Conservation (phyloP, 2,797 vertebrate genomes). For the Sorex maritimensis region DNA sequence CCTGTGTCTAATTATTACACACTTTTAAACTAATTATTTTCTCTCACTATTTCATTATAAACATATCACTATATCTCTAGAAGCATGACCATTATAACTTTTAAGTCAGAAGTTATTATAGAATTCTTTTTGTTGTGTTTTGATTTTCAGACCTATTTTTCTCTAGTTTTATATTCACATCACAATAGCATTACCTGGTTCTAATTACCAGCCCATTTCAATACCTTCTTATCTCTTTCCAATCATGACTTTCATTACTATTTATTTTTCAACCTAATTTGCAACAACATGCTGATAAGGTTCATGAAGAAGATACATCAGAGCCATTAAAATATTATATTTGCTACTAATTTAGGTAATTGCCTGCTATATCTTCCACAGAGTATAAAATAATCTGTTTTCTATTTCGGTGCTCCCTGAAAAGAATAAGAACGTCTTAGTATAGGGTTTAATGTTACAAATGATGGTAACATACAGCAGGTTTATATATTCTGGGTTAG, state of each 20-base stretch:
- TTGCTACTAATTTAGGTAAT: conserved; percentile 77
- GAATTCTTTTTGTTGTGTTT: not conserved
- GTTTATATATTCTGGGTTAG: conserved; percentile 7
- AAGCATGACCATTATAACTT: not conserved
- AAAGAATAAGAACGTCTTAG: conserved; percentile 72
- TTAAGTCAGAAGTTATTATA: conserved; percentile 23
- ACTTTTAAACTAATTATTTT: not conserved
- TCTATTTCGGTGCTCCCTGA: conserved; percentile 73
- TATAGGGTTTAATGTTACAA: conserved; percentile 31
- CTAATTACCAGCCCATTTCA: not conserved
- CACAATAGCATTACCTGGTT: not conserved
- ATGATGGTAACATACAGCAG: not conserved
- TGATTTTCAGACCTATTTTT: conserved; percentile 30
- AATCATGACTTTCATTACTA: conserved; percentile 46
- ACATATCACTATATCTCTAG: not conserved
- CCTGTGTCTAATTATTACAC: not conserved
- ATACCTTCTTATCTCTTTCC: conserved; percentile 42
- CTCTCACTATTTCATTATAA: not conserved
- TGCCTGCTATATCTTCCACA: conserved; percentile 77
- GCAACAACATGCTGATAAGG: conserved; percentile 51
- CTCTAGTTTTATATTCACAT: not conserved
- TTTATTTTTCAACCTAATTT: conserved; percentile 74
- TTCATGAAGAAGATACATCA: conserved; percentile 31
- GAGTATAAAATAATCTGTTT: conserved; percentile 59
- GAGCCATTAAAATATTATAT: conserved; percentile 72